phyloP scores from a whole-genome alignment of 2,113 vertebrate genomes.

The Heteronetta atricapilla region DNA sequence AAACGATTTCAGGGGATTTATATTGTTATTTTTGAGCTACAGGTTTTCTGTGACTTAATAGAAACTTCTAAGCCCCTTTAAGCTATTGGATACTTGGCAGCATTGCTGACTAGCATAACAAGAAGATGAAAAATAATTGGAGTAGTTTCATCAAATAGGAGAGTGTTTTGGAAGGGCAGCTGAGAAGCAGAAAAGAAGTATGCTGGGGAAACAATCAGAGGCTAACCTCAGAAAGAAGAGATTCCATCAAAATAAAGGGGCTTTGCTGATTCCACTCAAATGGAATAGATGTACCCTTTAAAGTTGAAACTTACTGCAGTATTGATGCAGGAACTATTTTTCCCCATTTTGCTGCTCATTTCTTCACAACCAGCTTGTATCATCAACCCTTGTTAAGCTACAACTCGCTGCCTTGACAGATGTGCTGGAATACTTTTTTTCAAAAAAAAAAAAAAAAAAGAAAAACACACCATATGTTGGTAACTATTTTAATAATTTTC shows the following conservation, averaged over 20 bases:
- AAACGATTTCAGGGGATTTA: background rate
- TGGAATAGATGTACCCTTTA: background rate
- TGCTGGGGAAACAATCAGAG: background rate
- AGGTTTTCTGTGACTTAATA: background rate
- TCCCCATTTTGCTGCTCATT: conserved; percentile 1
- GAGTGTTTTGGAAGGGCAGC: background rate
- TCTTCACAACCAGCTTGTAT: background rate
- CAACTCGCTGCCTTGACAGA: conserved; percentile 18
- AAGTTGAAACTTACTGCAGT: background rate
- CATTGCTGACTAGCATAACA: background rate
- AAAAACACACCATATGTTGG: background rate
- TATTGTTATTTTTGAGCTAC: conserved; percentile 2
- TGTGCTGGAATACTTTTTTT: background rate
- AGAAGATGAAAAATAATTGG: background rate
- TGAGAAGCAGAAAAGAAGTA: background rate
- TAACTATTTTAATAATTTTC: conserved; percentile 26
- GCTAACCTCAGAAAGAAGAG: background rate
- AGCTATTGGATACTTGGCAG: background rate
- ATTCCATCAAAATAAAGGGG: background rate
- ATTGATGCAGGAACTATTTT: conserved; percentile 16
- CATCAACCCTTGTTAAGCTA: background rate
- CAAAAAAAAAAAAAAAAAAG: background rate
- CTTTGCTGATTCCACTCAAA: background rate
- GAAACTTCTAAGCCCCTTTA: background rate
- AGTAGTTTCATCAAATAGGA: background rate